These are phyloP conservation scores for Drosophila lacteicornis DNA, from an alignment of 1,140 invertebrate genomes.

Conservation along the genomic window DNA sequence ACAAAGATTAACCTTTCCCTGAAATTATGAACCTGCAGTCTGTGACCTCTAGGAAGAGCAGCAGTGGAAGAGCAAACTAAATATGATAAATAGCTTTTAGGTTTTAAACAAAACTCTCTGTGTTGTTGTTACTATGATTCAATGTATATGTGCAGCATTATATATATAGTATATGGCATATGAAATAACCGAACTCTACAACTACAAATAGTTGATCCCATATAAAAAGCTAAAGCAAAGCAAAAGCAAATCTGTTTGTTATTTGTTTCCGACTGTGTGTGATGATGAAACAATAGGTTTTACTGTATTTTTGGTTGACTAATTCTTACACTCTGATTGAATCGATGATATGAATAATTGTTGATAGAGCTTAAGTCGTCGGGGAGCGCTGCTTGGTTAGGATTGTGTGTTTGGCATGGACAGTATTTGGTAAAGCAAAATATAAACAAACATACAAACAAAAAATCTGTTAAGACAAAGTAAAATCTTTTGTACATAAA, in stretches of 20 bases:
- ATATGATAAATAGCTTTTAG: slow-evolving; percentile 56
- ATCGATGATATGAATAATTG: slow-evolving; percentile 46
- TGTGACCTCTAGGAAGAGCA: slow-evolving; percentile 15
- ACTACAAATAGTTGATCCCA: slow-evolving; percentile 54
- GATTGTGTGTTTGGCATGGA: slow-evolving; percentile 36
- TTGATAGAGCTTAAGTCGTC: slow-evolving; percentile 39
- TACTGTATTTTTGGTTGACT: slow-evolving; percentile 75
- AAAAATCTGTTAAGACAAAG: slow-evolving; percentile 17
- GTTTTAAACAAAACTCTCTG: slow-evolving; percentile 72
- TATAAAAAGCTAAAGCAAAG: slow-evolving; percentile 20
- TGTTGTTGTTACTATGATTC: slow-evolving; percentile 69
- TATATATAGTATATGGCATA: slow-evolving; percentile 38
- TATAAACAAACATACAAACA: slow-evolving; percentile 12
- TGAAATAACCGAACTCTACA: slow-evolving; percentile 46
- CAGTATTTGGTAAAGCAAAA: slow-evolving; percentile 67
- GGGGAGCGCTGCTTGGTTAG: slow-evolving; percentile 14
- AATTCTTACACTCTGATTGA: slow-evolving; percentile 54
- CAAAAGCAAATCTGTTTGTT: slow-evolving; percentile 64
- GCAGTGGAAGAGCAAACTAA: slow-evolving; percentile 27
- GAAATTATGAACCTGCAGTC: slow-evolving; percentile 17
- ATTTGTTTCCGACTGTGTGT: slow-evolving; percentile 68
- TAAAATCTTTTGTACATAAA: slow-evolving; percentile 69
- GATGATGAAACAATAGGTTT: slow-evolving; percentile 40
- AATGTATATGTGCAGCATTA: slow-evolving; percentile 62
- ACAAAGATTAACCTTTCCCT: background rate